Evolutionary conservation across 2,113 vertebrate species (phyloP), one percentile per base, ranked within the genome.

Genomic region (Spea multiplicata): DNA sequence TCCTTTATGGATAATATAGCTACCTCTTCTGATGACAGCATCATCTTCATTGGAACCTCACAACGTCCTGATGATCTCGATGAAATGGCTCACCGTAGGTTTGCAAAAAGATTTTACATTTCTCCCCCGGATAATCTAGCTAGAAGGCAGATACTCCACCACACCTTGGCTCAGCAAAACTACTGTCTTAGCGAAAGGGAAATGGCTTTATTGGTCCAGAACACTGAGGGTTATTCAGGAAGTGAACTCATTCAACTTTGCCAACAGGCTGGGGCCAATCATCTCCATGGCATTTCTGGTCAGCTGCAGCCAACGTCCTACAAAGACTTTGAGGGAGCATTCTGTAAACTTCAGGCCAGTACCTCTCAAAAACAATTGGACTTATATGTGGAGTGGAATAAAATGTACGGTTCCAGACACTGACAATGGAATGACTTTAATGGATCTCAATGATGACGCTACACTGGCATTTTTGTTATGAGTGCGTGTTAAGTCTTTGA

Each of bases 341-440:
- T 99, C 81, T 91, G 95, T 87, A 97, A 99, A 86, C 93, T 97
- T 83, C 92, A 91, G 66, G 94, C 96, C 5, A 89, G 94, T 44
- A 85, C 88, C 65, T 93, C 93, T 64, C 87, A 92, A 77, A 95
- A 98, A 91, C 96, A 99, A 88, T 87, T 95, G 90, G 95, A 97
- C 88, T 85, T 93, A 82, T 95, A 94, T 81, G 89, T 89, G 84
- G 95, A 98, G 86, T 97, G 97, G 96, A 96, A 95, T 87, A 98
- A 97, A 83, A 91, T 96, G 88, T 98, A 95, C 66, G 94, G 91
- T 67, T 91, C 88, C 14, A 81, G 87, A 86, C 91, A 90, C 86
- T 93, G 88, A 91, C 44, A 44, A 76, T 6, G 48, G 9, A 8
- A 52, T 6, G 61, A 57, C 3, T 57, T 45, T 12, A 3, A 73